Base-by-base conservation (phyloP, 2,113 vertebrate species). In the Tonatia bakeri region DNA sequence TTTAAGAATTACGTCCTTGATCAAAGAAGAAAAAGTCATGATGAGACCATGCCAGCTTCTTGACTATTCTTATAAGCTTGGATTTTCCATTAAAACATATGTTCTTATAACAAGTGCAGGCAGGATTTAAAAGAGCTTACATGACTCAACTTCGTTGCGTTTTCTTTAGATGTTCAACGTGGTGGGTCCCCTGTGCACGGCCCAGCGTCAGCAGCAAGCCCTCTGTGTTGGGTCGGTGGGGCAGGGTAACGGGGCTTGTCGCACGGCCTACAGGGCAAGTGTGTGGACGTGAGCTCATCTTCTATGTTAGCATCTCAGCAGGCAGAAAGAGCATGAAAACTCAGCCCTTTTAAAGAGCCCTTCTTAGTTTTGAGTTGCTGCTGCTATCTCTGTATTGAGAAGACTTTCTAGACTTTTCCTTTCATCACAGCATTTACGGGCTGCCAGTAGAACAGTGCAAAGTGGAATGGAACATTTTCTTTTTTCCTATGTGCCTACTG, bases 31-130 rank as follows among this genome's bases (percentile, higher is more conserved):
- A 87, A 20, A 24, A 31, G 16, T 20, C n/a, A 65, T 43, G 38
- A 59, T 40, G 70, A 92, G 64, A 28, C 67, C 19, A 43, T 79
- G 38, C 84, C 79, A 73, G 20, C 43, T 64, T 95, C 65, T 67
- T 83, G 33, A 36, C 54, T 94, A 12, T 77, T 94, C 36, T 28
- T 72, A 26, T 2, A 73, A 69, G 47, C 33, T 40, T 96, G 85
- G 22, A 56, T 80, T 94, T 96, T 65, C 76, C 75, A 50, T 89
- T 94, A 38, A 92, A 75, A 96, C 94, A n/a, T 87, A 84, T 84
- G 33, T 72, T 91, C 72, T 92, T 43, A 10, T 65, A 43, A 67
- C 83, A 93, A 85, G 36, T 33, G 16, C 77, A 82, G 50, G 67
- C n/a, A 33, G 52, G 36, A 61, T 91, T 94, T 87, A 52, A 90